These are phyloP conservation scores for Lasioglossum leucozonium DNA, from an alignment of 2,888 invertebrate genomes.

Conservation along the genomic window DNA sequence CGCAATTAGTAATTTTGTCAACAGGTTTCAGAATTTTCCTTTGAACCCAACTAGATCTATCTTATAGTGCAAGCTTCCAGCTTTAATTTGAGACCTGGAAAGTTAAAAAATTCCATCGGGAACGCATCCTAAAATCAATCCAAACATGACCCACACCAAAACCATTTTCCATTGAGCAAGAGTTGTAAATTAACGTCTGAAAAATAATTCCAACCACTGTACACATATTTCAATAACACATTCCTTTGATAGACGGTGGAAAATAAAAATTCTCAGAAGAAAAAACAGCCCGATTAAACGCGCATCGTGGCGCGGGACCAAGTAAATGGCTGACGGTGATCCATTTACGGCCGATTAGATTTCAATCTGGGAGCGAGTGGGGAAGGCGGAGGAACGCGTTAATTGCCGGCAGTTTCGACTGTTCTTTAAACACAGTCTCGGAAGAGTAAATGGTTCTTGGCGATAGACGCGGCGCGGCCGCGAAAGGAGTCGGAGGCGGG, in stretches of 20 bases:
- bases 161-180: not conserved
- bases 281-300: not conserved
- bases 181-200: not conserved
- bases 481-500: not conserved
- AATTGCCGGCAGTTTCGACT: conserved; percentile 65
- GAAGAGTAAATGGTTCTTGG: conserved; percentile 57
- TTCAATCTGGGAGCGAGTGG: conserved; percentile 51
- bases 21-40: no score
- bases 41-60: no score
- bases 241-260: no score
- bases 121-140: not conserved
- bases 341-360: conserved; percentile 56
- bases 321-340: conserved; percentile 30
- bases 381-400: conserved; percentile 48
- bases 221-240: not conserved
- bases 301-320: not conserved
- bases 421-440: conserved; percentile 60
- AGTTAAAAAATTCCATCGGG: not conserved
- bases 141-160: no score
- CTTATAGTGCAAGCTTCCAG: no score
- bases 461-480: conserved; percentile 15
- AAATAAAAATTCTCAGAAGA: not conserved
- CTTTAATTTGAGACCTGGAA: no score
- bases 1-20: no score
- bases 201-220: not conserved